These are phyloP conservation scores for Eulemur rufifrons DNA, from an alignment of 2,113 vertebrate genomes.

Conservation along the genomic window DNA sequence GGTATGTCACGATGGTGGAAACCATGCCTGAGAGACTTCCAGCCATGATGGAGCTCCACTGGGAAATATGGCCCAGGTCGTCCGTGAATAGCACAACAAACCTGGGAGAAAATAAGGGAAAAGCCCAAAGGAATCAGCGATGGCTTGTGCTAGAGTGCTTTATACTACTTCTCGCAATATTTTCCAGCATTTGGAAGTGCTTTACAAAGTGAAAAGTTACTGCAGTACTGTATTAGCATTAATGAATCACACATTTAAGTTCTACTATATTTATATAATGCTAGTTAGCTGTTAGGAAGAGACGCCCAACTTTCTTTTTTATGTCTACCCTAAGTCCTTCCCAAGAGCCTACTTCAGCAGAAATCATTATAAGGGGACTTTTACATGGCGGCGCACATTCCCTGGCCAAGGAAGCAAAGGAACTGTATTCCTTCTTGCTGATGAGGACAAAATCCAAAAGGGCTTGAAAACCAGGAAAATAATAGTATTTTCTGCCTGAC, in stretches of 20 bases:
- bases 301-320: neutral
- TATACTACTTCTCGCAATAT: neutral
- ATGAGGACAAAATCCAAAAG: neutral
- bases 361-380: neutral
- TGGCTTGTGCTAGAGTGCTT: neutral
- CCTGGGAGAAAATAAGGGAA: constrained; percentile 80
- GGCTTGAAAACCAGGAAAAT: neutral
- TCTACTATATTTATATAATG: neutral
- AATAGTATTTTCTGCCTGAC: neutral
- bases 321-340: neutral
- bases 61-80: constrained; percentile 91
- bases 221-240: neutral
- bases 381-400: neutral
- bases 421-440: constrained; percentile 6
- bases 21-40: constrained; percentile 94
- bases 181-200: neutral
- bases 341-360: neutral
- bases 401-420: constrained; percentile 8
- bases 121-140: constrained; percentile 33
- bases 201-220: constrained; percentile 40
- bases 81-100: constrained; percentile 93
- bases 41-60: constrained; percentile 91
- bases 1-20: constrained; percentile 91
- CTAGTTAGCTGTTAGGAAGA: constrained; percentile 1
- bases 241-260: neutral